phyloP scores from a whole-genome alignment of 2,797 vertebrate species.

The Pyrocephalus nanus region DNA sequence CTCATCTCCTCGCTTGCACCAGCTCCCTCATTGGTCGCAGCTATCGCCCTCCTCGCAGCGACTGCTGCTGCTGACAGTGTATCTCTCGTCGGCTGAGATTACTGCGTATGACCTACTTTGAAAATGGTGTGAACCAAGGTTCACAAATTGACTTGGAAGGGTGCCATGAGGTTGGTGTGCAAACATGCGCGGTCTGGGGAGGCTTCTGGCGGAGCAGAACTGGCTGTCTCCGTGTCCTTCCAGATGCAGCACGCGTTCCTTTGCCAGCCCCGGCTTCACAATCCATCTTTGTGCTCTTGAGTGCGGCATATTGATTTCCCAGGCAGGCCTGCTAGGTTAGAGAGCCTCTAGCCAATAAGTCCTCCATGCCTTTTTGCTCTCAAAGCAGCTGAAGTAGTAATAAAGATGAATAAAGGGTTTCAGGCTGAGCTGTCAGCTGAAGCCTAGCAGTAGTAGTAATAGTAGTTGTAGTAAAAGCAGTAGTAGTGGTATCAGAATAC shows the following conservation, averaged over 20 bases:
- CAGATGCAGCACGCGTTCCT: slow-evolving; percentile 37
- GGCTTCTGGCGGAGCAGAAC: slow-evolving; percentile 23
- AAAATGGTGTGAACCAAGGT: slow-evolving; percentile 76
- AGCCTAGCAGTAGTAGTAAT: slow-evolving; percentile 59
- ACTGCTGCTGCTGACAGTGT: slow-evolving; percentile 63
- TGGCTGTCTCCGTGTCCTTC: slow-evolving; percentile 19
- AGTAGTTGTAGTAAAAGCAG: slow-evolving; percentile 73
- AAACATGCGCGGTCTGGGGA: slow-evolving; percentile 55
- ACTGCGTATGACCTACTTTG: slow-evolving; percentile 77
- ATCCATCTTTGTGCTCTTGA: slow-evolving; percentile 71
- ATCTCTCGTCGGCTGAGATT: slow-evolving; percentile 65
- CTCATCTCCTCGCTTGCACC: background rate
- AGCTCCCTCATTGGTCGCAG: background rate
- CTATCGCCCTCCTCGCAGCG: slow-evolving; percentile 38
- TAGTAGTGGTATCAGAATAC: slow-evolving; percentile 74
- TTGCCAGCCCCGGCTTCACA: slow-evolving; percentile 58
- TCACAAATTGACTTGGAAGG: slow-evolving; percentile 73
- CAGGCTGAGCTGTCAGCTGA: slow-evolving; percentile 81
- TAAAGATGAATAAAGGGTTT: slow-evolving; percentile 84
- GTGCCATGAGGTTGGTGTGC: slow-evolving; percentile 65
- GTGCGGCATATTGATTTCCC: slow-evolving; percentile 77
- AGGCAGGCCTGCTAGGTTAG: slow-evolving; percentile 60
- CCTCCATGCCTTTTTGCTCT: slow-evolving; percentile 70
- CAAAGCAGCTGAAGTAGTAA: slow-evolving; percentile 83
- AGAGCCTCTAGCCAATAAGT: slow-evolving; percentile 78